A percentile compares a stretch with the other conserved stretches of the same genome.
Conservation (phyloP, 2,113 vertebrate species). For the Osmerus eperlanus region DNA sequence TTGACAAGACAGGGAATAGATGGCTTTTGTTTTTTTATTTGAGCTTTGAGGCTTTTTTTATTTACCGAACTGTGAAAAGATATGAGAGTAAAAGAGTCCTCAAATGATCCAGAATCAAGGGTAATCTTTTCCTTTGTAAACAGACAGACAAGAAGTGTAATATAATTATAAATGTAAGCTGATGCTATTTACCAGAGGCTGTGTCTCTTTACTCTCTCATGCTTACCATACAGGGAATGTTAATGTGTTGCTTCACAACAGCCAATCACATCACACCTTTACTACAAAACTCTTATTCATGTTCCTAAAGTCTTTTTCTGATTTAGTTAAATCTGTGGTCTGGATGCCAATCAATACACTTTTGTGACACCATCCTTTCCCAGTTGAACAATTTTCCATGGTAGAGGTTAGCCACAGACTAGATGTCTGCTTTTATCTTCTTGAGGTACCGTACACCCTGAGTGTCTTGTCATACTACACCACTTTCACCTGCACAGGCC, state of each 20-base stretch:
- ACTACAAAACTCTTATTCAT: background rate
- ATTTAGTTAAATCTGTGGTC: too few species aligned
- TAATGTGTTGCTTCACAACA: background rate
- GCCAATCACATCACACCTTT: background rate
- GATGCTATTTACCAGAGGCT: conserved; percentile 17
- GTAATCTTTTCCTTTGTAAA: conserved; percentile 31
- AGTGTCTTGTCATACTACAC: too few species aligned
- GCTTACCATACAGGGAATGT: background rate
- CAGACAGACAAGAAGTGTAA: conserved; percentile 29
- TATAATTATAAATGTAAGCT: conserved; percentile 39
- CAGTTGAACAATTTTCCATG: too few species aligned
- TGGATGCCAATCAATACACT: too few species aligned
- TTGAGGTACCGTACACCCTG: too few species aligned
- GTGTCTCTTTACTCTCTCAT: background rate
- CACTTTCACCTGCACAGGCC: too few species aligned
- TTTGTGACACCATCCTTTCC: too few species aligned
- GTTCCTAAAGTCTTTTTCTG: too few species aligned
- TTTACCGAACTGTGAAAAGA: conserved; percentile 21
- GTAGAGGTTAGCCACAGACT: too few species aligned
- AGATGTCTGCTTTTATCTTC: too few species aligned
- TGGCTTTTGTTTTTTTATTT: conserved; percentile 29
- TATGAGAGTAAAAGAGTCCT: conserved; percentile 11
- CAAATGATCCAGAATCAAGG: conserved; percentile 29
- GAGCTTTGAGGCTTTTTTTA: conserved; percentile 27
- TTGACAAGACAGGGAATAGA: conserved; percentile 36